Evolutionary conservation across 2,113 vertebrate species (phyloP).

Genomic region (Ciconia maguari): DNA sequence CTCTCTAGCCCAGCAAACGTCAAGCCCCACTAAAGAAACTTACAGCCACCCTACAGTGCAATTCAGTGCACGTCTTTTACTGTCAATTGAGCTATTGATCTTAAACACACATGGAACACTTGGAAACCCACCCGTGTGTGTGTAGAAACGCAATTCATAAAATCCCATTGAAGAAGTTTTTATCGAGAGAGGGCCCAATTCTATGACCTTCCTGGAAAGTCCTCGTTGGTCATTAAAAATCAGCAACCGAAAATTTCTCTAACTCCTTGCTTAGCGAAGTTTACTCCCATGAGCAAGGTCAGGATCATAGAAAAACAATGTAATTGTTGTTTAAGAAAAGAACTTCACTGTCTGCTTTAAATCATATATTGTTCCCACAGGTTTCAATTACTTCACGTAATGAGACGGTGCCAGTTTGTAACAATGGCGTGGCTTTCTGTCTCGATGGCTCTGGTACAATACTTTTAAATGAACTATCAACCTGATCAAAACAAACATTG

Average conservation of each 20-base stretch:
- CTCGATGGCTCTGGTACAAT: background rate
- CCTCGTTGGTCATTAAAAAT: background rate
- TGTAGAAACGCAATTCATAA: background rate
- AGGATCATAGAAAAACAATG: constrained; percentile 1
- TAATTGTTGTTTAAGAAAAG: constrained; percentile 37
- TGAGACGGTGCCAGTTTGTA: constrained; percentile 1
- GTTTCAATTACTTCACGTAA: constrained; percentile 44
- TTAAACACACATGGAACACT: background rate
- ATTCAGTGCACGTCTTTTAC: background rate
- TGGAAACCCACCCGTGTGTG: background rate
- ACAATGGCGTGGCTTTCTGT: constrained; percentile 21
- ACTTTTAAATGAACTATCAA: constrained; percentile 11
- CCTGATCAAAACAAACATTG: constrained; percentile 9
- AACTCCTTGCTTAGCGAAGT: background rate
- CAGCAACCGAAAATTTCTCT: background rate
- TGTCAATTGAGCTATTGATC: constrained; percentile 4
- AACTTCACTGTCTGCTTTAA: constrained; percentile 48
- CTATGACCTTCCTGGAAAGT: background rate
- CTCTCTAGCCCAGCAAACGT: background rate
- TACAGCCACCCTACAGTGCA: background rate
- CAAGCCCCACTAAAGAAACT: background rate
- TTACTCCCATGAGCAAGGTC: constrained; percentile 11
- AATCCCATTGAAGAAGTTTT: background rate
- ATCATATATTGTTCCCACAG: constrained; percentile 57
- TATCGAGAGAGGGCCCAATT: background rate